phyloP scores from a whole-genome alignment of 35 echinoderm and acorn worm genomes.

The Heliocidaris tuberculata region DNA sequence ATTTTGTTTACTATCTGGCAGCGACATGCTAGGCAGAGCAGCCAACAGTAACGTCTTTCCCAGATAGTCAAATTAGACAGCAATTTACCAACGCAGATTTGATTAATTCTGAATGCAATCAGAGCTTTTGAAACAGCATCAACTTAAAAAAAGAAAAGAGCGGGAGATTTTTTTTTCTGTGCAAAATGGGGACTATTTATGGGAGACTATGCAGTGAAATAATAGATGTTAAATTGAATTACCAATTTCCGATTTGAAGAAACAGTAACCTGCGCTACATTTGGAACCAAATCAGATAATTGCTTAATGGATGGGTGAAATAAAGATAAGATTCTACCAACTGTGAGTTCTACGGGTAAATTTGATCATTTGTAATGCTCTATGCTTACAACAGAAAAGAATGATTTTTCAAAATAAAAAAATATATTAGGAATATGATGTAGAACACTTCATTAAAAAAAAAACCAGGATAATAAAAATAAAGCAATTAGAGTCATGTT shows the following conservation, averaged over 20 bases:
- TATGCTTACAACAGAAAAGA: too few relatives aligned
- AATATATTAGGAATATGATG: too few relatives aligned
- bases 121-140: not conserved
- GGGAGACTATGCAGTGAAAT: not conserved
- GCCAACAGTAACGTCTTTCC: not conserved
- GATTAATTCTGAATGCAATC: not conserved
- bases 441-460: too few relatives aligned
- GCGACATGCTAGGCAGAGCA: too few relatives aligned
- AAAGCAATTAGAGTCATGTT: too few relatives aligned
- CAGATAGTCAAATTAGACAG: not conserved
- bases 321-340: not conserved
- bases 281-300: slow-evolving; percentile 3
- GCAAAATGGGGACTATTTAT: not conserved
- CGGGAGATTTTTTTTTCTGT: not conserved
- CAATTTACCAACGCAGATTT: not conserved
- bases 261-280: not conserved
- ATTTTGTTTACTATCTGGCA: too few relatives aligned
- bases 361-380: not conserved
- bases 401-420: too few relatives aligned
- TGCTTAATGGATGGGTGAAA: not conserved
- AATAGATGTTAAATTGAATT: not conserved
- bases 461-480: too few relatives aligned
- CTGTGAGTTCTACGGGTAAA: not conserved
- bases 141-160: not conserved
- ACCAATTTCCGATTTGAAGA: not conserved